phyloP scores from a whole-genome alignment of 1,140 invertebrate genomes.

The Zaprionus inermis region DNA sequence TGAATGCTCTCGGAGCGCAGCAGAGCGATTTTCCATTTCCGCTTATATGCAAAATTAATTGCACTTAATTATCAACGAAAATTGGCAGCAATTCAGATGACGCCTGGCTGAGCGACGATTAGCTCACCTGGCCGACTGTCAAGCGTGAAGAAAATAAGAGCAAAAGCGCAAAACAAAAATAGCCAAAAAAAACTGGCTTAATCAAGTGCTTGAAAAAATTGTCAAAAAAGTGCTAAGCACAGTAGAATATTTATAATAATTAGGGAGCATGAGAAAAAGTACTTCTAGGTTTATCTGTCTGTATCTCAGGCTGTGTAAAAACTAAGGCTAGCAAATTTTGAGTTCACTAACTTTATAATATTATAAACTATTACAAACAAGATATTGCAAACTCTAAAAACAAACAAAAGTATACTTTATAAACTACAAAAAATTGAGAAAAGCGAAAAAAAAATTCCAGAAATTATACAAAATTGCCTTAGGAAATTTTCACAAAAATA shows the following conservation, averaged over 20 bases:
- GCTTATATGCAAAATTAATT: slow-evolving; percentile 78
- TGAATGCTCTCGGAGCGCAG: slow-evolving; percentile 25
- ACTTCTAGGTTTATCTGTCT: too few species aligned
- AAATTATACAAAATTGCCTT: background rate
- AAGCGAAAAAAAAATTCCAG: background rate
- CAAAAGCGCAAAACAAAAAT: slow-evolving; percentile 28
- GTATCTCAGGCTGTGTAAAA: too few species aligned
- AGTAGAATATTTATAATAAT: background rate
- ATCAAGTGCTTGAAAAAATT: background rate
- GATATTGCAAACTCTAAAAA: too few species aligned
- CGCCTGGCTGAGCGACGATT: slow-evolving; percentile 25
- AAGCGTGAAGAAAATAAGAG: slow-evolving; percentile 41
- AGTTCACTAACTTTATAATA: too few species aligned
- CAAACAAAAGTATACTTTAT: background rate
- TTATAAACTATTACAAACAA: too few species aligned
- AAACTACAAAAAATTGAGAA: background rate
- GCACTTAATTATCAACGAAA: slow-evolving; percentile 66
- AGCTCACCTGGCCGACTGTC: slow-evolving; percentile 51
- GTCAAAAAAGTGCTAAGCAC: background rate
- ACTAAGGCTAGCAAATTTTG: too few species aligned
- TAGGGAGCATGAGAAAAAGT: too few species aligned
- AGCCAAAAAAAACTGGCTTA: background rate
- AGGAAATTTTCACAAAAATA: background rate
- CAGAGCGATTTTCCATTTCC: slow-evolving; percentile 67
- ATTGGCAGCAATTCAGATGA: slow-evolving; percentile 47